Evolutionary conservation across 92 coral and sea anemone species (phyloP).

Genomic region (Hydrozoanthus gracilis): DNA sequence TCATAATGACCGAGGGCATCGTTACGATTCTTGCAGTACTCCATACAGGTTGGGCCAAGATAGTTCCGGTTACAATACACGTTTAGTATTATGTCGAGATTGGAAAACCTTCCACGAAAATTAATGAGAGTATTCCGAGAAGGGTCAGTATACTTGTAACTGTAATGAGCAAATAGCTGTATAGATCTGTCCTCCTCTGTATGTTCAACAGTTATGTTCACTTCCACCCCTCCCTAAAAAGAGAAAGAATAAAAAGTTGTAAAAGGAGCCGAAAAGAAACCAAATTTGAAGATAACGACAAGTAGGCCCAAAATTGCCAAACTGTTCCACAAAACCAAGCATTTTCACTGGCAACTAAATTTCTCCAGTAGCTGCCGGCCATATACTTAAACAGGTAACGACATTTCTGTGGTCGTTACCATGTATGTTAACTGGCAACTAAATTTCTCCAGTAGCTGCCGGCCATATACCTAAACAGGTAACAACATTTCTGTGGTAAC

Average conservation of each 20-base stretch:
- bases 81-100: conserved; percentile 13
- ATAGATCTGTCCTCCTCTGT: neutral
- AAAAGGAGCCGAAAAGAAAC: too few relatives aligned
- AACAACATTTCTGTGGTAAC: too few relatives aligned
- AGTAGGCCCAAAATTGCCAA: too few relatives aligned
- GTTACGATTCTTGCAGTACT: conserved; percentile 11
- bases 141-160: neutral
- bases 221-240: conserved; percentile 25
- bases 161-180: neutral
- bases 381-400: too few relatives aligned
- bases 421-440: too few relatives aligned
- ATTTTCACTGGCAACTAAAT: too few relatives aligned
- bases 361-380: too few relatives aligned
- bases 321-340: too few relatives aligned
- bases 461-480: too few relatives aligned
- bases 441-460: too few relatives aligned
- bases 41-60: conserved; percentile 20
- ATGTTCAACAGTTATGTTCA: conserved; percentile 8
- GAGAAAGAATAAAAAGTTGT: neutral
- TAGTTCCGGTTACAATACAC: conserved; percentile 33
- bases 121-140: conserved; percentile 14
- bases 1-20: conserved; percentile 24
- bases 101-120: neutral
- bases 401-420: too few relatives aligned
- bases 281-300: too few relatives aligned